These are phyloP conservation scores for Cheilosia vulpina DNA, from an alignment of 2,888 invertebrate species.

Conservation along the genomic window DNA sequence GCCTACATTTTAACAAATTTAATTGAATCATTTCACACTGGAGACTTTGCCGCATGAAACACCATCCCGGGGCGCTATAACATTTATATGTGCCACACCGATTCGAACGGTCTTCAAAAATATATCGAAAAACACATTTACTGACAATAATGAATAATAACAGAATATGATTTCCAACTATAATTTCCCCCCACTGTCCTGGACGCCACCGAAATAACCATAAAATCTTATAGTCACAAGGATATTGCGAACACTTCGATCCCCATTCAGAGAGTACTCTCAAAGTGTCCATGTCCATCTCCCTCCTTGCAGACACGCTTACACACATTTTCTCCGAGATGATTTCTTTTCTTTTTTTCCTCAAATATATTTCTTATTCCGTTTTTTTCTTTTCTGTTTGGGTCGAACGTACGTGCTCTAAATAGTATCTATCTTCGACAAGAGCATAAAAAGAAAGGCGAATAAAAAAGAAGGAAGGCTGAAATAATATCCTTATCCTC, in stretches of 20 bases:
- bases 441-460: slow-evolving; percentile 38
- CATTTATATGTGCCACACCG: slow-evolving; percentile 35
- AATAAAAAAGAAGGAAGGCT: slow-evolving; percentile 56
- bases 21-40: slow-evolving; percentile 33
- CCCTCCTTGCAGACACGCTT: slow-evolving; percentile 4
- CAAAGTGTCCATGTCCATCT: slow-evolving; percentile 37
- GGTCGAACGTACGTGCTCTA: slow-evolving; percentile 64
- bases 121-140: slow-evolving; percentile 74
- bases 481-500: slow-evolving; percentile 74
- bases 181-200: slow-evolving; percentile 41
- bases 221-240: slow-evolving; percentile 74
- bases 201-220: slow-evolving; percentile 59
- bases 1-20: slow-evolving; percentile 23
- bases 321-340: slow-evolving; percentile 44
- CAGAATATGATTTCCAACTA: slow-evolving; percentile 74
- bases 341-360: slow-evolving; percentile 16
- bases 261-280: slow-evolving; percentile 72
- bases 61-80: slow-evolving; percentile 64
- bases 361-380: slow-evolving; percentile 7
- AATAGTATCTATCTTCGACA: slow-evolving; percentile 52
- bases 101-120: slow-evolving; percentile 70
- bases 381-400: neutral
- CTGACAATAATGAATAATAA: slow-evolving; percentile 74
- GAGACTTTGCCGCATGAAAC: slow-evolving; percentile 25
- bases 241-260: slow-evolving; percentile 75